These are phyloP conservation scores for Aurelia aurita complex sp. Pacific DNA, from an alignment of 30 jellyfish, hydroid and myxozoan species.

Conservation along the genomic window DNA sequence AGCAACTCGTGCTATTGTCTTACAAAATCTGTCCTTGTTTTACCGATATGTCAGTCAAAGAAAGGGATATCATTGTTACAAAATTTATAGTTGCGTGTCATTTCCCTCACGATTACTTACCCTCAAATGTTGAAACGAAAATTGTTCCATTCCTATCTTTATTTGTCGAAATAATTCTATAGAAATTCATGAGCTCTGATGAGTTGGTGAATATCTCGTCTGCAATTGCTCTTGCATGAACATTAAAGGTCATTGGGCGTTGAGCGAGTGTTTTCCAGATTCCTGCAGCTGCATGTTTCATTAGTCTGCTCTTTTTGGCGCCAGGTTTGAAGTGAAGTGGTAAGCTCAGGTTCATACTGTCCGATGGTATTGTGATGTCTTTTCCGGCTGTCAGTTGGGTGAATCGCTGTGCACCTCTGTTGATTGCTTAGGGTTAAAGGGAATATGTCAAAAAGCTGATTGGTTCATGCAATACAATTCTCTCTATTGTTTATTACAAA, in stretches of 20 bases:
- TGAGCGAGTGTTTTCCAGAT: slow-evolving; percentile 57
- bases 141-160: slow-evolving; percentile 89
- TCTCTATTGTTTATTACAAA: too few relatives aligned
- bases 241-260: slow-evolving; percentile 79
- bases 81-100: too few relatives aligned
- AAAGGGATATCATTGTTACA: too few relatives aligned
- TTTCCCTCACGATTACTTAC: slow-evolving; percentile 38
- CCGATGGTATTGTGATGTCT: slow-evolving; percentile 57
- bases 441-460: too few relatives aligned
- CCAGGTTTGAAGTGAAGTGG: slow-evolving; percentile 80
- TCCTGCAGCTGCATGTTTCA: slow-evolving; percentile 86
- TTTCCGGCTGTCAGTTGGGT: slow-evolving; percentile 54
- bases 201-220: slow-evolving; percentile 60
- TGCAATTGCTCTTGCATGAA: slow-evolving; percentile 64
- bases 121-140: slow-evolving; percentile 91
- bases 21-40: too few relatives aligned
- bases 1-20: too few relatives aligned
- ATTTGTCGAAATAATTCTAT: slow-evolving; percentile 81
- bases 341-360: slow-evolving; percentile 72
- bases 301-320: slow-evolving; percentile 74
- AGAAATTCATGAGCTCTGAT: slow-evolving; percentile 62
- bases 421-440: slow-evolving; percentile 23
- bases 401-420: slow-evolving; percentile 91
- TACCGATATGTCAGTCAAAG: too few relatives aligned
- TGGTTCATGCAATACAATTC: too few relatives aligned